phyloP scores from a whole-genome alignment of 2,797 vertebrate genomes.

The Falco naumanni region DNA sequence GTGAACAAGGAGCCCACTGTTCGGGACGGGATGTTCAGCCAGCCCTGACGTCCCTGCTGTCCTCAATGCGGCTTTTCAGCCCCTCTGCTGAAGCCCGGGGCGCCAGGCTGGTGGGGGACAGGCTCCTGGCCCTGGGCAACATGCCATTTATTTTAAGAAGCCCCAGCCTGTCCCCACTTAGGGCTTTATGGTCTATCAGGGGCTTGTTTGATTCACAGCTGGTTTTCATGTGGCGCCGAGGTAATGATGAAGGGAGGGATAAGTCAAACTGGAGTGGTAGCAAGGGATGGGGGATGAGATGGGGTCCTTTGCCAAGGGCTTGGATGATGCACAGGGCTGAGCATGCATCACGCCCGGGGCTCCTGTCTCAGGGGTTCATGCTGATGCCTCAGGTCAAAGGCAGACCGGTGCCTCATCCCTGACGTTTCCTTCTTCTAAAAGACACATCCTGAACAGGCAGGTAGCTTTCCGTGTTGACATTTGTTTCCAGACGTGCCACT shows the following conservation, averaged over 20 bases:
- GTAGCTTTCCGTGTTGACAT: background rate
- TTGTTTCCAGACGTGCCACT: background rate
- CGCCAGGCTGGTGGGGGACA: conserved; percentile 12
- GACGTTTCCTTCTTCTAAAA: background rate
- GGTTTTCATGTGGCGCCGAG: background rate
- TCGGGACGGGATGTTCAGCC: conserved; percentile 77
- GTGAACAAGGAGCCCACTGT: conserved; percentile 80
- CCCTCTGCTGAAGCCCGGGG: conserved; percentile 10
- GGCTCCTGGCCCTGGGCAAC: background rate
- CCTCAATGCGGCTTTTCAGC: conserved; percentile 80
- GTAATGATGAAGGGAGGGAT: background rate
- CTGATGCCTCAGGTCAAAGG: background rate
- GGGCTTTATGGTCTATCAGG: conserved; percentile 48
- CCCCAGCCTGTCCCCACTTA: conserved; percentile 57
- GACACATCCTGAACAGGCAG: background rate
- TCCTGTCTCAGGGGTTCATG: background rate
- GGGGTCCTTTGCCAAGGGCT: background rate
- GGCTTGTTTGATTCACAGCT: conserved; percentile 23
- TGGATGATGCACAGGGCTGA: background rate
- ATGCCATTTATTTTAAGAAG: conserved; percentile 52
- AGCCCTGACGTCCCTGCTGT: conserved; percentile 65
- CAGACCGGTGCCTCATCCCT: background rate
- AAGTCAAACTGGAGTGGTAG: conserved; percentile 3
- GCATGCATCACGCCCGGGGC: background rate
- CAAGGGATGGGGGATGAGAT: background rate